These are phyloP conservation scores for Protobothrops flavoviridis DNA, from an alignment of 2,113 vertebrate genomes.

Conservation along the genomic window DNA sequence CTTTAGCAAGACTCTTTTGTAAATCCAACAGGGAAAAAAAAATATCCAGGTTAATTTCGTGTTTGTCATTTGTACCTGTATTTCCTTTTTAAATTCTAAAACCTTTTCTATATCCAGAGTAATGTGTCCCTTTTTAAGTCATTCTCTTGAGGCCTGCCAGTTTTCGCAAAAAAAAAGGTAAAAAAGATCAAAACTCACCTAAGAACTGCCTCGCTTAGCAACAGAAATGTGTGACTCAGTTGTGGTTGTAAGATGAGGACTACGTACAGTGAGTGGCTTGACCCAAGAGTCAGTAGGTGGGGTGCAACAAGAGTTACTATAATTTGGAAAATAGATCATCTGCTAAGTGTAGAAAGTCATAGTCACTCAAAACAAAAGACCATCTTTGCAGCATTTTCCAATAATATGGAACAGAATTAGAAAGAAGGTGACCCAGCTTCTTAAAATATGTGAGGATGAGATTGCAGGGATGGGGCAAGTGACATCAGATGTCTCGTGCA, in stretches of 20 bases:
- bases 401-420: not conserved
- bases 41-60: not conserved
- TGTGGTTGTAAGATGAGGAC: not conserved
- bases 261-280: not conserved
- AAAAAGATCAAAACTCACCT: not conserved
- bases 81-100: not conserved
- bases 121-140: not conserved
- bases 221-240: not conserved
- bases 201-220: not conserved
- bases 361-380: not conserved
- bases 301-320: not conserved
- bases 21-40: not conserved
- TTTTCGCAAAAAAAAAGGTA: not conserved
- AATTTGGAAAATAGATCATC: not conserved
- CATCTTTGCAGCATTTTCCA: not conserved
- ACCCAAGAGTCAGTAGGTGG: not conserved
- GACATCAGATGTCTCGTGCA: not conserved
- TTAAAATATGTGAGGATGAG: not conserved
- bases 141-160: not conserved
- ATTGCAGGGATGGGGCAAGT: not conserved
- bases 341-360: not conserved
- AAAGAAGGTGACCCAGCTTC: not conserved
- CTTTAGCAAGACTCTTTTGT: not conserved
- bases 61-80: not conserved
- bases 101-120: not conserved